Conservation (phyloP, 2,888 invertebrate species). For the Hylaea fasciaria region DNA sequence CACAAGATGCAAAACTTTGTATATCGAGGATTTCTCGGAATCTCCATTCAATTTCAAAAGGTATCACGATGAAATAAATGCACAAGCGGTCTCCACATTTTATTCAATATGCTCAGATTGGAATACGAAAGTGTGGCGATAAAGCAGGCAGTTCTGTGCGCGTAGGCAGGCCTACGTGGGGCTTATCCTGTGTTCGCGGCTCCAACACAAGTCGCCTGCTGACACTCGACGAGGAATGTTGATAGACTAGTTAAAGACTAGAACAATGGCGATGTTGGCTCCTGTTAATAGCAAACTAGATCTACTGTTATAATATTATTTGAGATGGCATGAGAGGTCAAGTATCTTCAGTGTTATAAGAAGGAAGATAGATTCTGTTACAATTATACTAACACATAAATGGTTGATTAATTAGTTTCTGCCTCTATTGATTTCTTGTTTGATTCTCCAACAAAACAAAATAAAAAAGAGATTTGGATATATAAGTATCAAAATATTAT, state of each 20-base stretch:
- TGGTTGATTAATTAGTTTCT: background rate
- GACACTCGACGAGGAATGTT: conserved; percentile 63
- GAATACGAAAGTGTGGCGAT: conserved; percentile 47
- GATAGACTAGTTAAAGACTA: conserved; percentile 63
- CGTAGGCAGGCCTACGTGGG: conserved; percentile 36
- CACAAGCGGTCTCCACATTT: conserved; percentile 35
- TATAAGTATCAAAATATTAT: no score
- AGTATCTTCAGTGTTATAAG: conserved; percentile 10
- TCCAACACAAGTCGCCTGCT: conserved; percentile 49
- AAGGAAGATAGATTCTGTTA: no score
- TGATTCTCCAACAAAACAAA: background rate
- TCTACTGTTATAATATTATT: conserved; percentile 40
- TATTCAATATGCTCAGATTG: conserved; percentile 38
- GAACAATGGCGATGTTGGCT: conserved; percentile 59
- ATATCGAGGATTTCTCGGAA: conserved; percentile 17
- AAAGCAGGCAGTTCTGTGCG: conserved; percentile 40
- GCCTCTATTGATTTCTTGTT: background rate
- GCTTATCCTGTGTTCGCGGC: conserved; percentile 46
- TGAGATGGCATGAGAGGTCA: conserved; percentile 25
- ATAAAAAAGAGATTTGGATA: no score
- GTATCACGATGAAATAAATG: conserved; percentile 16
- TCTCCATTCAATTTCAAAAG: conserved; percentile 23
- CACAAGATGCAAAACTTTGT: conserved; percentile 13
- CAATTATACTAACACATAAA: conserved; percentile 1
- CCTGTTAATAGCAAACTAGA: conserved; percentile 48